Base-by-base conservation (phyloP, 2,113 vertebrate genomes). In the Verasper variegatus region DNA sequence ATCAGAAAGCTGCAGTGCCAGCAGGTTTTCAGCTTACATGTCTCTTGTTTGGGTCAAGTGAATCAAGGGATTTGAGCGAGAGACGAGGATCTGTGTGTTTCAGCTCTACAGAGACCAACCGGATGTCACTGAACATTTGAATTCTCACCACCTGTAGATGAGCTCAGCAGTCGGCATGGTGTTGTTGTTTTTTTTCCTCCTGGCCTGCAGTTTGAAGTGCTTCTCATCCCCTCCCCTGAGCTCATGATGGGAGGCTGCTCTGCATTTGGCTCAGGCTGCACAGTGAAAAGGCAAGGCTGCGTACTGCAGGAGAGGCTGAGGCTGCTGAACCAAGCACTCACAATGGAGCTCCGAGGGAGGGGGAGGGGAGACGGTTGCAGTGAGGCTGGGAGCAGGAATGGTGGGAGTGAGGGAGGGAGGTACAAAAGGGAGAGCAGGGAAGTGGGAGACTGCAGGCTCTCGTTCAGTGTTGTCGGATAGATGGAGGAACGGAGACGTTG, bases 221-320 rank as follows among this genome's bases (percentile, higher is more conserved):
- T 78, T 84, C 82, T 65, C 76, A 6, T 77, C 73, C 84, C 83
- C 31, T 88, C 86, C 84, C 81, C 78, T 40, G 78, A 84, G 84
- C 80, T 84, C 75, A 55, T 10, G 81, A 81, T n/a, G 75, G 77
- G 89, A 88, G 81, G 78, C 74, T 76, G 78, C 47, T 20, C 71
- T 72, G 82, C 55, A 54, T 69, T 86, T 83, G 81, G 83, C 88
- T 88, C 65, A 18, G 78, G 66, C 85, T 78, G 86, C 86, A 80
- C 83, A 78, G 72, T 15, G 17, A 20, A 47, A 74, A 80, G 68
- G 77, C 62, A 35, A 84, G 80, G 76, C 78, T 81, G 72, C 58
- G 77, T 92, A 86, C 92, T 91, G 92, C 90, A 75, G 89, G 89
- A 89, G 89, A 89, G 84, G 76, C 81, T 84, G 76, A 80, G 88